phyloP scores from a whole-genome alignment of 2,888 invertebrate genomes.

The Sialis fuliginosa region DNA sequence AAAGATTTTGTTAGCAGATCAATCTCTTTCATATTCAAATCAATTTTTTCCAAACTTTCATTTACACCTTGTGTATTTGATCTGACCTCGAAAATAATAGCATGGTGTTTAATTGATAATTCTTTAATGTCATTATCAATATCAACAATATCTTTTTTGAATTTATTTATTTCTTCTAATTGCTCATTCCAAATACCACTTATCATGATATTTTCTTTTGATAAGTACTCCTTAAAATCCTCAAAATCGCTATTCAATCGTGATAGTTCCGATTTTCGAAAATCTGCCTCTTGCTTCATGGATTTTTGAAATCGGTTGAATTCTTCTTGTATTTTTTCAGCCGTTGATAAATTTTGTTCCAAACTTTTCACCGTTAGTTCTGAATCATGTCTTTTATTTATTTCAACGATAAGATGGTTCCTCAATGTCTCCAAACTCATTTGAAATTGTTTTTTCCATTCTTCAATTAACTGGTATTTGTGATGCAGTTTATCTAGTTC shows the following conservation, averaged over 20 bases:
- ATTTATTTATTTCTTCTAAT: conserved; percentile 16
- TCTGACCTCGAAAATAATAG: conserved; percentile 29
- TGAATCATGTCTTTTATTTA: neutral
- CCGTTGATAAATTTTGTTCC: neutral
- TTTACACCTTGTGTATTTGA: conserved; percentile 29
- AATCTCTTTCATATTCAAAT: conserved; percentile 27
- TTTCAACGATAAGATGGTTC: neutral
- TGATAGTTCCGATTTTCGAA: conserved; percentile 10
- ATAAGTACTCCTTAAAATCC: conserved; percentile 20
- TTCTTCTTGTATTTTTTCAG: conserved; percentile 8
- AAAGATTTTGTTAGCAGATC: conserved; percentile 22
- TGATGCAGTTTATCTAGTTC: conserved; percentile 7
- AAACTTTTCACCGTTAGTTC: neutral
- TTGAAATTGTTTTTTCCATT: conserved; percentile 7
- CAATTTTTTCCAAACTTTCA: conserved; percentile 32
- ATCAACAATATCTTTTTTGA: conserved; percentile 14
- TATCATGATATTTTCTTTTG: conserved; percentile 22
- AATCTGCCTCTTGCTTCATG: conserved; percentile 9
- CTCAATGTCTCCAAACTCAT: conserved; percentile 8
- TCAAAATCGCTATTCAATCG: conserved; percentile 15
- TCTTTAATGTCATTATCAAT: conserved; percentile 20
- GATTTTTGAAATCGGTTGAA: conserved; percentile 9
- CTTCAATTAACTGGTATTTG: conserved; percentile 5
- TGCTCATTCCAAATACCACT: conserved; percentile 24
- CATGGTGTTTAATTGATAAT: conserved; percentile 26